Evolutionary conservation across 1,140 invertebrate genomes (phyloP).

Genomic region (Steinernema khuongi): DNA sequence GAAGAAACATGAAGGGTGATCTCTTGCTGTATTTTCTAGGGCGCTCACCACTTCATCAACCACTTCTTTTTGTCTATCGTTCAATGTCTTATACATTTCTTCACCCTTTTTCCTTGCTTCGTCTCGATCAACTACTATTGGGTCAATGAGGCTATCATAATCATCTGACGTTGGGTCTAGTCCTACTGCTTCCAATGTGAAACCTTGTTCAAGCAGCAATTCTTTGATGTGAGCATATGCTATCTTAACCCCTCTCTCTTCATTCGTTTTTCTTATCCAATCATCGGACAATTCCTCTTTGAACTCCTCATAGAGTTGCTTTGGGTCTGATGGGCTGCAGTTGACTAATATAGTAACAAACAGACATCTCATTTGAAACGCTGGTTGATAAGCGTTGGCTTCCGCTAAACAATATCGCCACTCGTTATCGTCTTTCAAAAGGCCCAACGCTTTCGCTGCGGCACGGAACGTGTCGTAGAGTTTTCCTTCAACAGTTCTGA

Average conservation of each 20-base stretch:
- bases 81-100: constrained; percentile 19
- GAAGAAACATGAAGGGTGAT: constrained; percentile 12
- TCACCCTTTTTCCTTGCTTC: constrained; percentile 26
- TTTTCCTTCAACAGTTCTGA: constrained; percentile 25
- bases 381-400: constrained; percentile 27
- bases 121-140: constrained; percentile 27
- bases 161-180: constrained; percentile 21
- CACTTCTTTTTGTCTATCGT: constrained; percentile 28
- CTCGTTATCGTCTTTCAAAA: too few relatives aligned
- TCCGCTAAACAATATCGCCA: constrained; percentile 30
- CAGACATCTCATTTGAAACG: constrained; percentile 21
- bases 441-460: constrained; percentile 22
- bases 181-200: constrained; percentile 2
- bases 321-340: constrained; percentile 20
- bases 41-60: constrained; percentile 9
- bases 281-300: constrained; percentile 27
- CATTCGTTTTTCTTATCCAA: too few relatives aligned
- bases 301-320: constrained; percentile 30
- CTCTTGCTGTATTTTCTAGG: too few relatives aligned
- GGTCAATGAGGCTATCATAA: constrained; percentile 22
- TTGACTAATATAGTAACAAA: constrained; percentile 31
- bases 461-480: constrained; percentile 18
- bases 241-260: constrained; percentile 22
- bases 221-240: constrained; percentile 24
- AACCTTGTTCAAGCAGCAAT: constrained; percentile 19